Evolutionary conservation across 2,888 invertebrate genomes (phyloP), one percentile per base, ranked within the genome.

Genomic region (Chaitophorus viminalis): DNA sequence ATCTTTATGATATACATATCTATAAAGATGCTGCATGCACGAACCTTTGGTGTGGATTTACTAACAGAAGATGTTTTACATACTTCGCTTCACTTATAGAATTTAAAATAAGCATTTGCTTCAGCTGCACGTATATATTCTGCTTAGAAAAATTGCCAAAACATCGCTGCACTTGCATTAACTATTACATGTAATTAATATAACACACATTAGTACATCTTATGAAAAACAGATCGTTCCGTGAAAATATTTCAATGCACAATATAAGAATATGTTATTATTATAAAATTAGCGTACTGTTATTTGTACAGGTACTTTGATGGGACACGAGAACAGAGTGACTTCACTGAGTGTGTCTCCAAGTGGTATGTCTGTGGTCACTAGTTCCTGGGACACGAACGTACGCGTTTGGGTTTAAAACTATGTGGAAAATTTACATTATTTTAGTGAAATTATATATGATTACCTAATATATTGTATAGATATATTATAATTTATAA

Each of bases 311-410:
- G 97, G 96, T 89, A 93, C 93, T 25, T 91, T 98, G 85, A 92
- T 93, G 52, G 97, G 95, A 0, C 98, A 98, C 91, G 97, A 98
- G 90, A 97, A 97, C 91, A 93, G 98, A 89, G 94, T 98, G 88
- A 97, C 97, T 68, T 97, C 97, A 17, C 93, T 98, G 89, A 94
- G 95, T 8, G 93, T 98, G 89, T 93, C 97, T 31, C 94, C 94
- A 75, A 97, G 95, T 91, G 98, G 98, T 60, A 94, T 97, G 92
- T 97, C 96, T 9, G 91, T 98, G 90, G 95, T 95, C n/a, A 95
- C 96, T 89, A 96, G 96, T 91, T 97, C 97, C 90, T 98, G 98
- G 98, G 98, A 98, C 92, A 95, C 96, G 91, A 93, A 94, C 90
- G 96, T 97, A 88, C 93, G 95, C 90, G 94, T 98, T 89, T 98